Evolutionary conservation across 2,888 invertebrate species (phyloP), one percentile per base, ranked within the genome.

Genomic region (Rotaria sp.): DNA sequence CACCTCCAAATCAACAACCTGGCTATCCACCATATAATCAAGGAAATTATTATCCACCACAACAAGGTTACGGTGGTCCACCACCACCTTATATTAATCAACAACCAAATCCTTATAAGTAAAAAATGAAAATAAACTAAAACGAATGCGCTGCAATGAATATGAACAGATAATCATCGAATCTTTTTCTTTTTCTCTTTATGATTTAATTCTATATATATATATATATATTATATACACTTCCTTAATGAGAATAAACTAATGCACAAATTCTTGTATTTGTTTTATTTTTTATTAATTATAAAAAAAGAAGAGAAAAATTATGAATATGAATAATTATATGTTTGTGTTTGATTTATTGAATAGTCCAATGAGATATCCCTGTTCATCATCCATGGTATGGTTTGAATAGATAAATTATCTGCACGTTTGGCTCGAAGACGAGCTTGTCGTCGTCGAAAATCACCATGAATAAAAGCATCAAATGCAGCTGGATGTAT

Each of bases 391-490:
- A 67, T 67, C 67, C 67, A 67, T 67, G 67, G 18, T 35, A 67
- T 38, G 1, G 67, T 4, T 35, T 67, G 67, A 7, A 67, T 67
- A 7, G 67, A 35, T 35, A 35, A 3, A 67, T 35, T 18, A 45
- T 45, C 45, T 4, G 80, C 41, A 45, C 45, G 80, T 45, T 80
- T 80, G 11, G 80, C 45, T n/a, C 80, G 80, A n/a, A 80, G 45
- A 21, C 80, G 80, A n/a, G 80, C 80, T 80, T 80, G 80, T n/a
- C 80, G 80, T 45, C 80, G 80, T 4, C 80, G 80, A 80, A 80
- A 80, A n/a, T 80, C 80, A n/a, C 80, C 80, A 80, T 10, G 80
- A 26, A 45, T n/a, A 45, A 80, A 80, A 11, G 80, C 45, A 45
- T 80, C 80, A 18, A 80, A 11, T 45, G 41, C 45, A 10, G 80